phyloP scores from a whole-genome alignment of 1,140 invertebrate species.

The Eupristina koningsbergeri region DNA sequence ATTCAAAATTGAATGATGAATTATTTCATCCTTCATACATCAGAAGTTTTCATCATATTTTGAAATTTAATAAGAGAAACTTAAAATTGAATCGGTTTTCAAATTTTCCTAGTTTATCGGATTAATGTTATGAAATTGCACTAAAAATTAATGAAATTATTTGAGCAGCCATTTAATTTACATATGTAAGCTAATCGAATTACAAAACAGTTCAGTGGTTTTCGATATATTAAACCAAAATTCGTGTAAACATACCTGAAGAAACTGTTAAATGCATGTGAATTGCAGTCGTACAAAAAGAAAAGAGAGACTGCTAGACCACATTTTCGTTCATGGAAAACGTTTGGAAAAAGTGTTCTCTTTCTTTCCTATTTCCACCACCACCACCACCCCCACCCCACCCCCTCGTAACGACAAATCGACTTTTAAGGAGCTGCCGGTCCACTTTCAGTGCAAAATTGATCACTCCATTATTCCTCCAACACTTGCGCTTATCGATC shows the following conservation, averaged over 20 bases:
- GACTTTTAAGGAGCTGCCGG: conserved; percentile 27
- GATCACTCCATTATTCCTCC: conserved; percentile 40
- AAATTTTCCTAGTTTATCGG: too few species aligned
- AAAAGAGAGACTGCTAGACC: background rate
- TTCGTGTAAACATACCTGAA: background rate
- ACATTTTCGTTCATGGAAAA: background rate
- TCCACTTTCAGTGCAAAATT: conserved; percentile 9
- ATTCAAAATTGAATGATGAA: too few species aligned
- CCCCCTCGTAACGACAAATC: conserved; percentile 9
- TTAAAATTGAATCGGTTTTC: background rate
- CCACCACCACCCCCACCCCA: too few species aligned
- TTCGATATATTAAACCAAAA: background rate
- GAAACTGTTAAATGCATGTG: too few species aligned
- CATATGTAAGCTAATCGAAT: background rate
- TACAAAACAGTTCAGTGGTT: background rate
- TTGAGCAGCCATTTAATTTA: background rate
- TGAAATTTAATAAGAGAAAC: background rate
- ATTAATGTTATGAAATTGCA: background rate
- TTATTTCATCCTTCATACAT: too few species aligned
- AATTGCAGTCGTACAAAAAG: background rate
- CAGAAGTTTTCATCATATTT: background rate
- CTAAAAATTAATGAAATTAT: background rate
- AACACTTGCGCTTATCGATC: conserved; percentile 37
- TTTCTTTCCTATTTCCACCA: background rate
- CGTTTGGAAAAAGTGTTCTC: background rate